Conservation (phyloP, 2,113 vertebrate genomes). For the Pygathrix nemaeus region DNA sequence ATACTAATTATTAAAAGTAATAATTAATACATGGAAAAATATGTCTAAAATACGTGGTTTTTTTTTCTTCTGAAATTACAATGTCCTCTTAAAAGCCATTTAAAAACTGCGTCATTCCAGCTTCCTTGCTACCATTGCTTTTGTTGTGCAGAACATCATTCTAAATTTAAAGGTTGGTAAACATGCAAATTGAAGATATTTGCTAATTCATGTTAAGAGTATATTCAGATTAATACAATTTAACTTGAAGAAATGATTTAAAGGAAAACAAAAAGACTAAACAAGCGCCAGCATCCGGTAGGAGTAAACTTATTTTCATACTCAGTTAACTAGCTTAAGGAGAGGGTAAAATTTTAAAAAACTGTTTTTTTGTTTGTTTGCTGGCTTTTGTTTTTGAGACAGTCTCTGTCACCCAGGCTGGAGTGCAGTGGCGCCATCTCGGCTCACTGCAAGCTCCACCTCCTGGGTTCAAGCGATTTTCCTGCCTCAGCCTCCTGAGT, state of each 20-base stretch:
- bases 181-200: not conserved
- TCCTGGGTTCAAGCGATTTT: too few species aligned
- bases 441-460: too few species aligned
- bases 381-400: too few species aligned
- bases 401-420: too few species aligned
- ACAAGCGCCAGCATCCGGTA: not conserved
- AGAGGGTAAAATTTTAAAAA: not conserved
- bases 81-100: not conserved
- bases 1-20: not conserved
- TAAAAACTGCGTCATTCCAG: not conserved
- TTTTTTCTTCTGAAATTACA: not conserved
- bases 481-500: too few species aligned
- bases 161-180: not conserved
- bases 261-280: not conserved
- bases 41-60: not conserved
- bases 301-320: constrained; percentile 14
- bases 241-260: constrained; percentile 27
- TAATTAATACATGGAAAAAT: not conserved
- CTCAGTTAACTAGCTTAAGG: not conserved
- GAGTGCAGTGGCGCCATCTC: too few species aligned
- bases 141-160: not conserved
- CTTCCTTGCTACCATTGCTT: not conserved
- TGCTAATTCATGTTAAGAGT: not conserved
- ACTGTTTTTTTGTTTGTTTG: too few species aligned
- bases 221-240: constrained; percentile 8